A percentile compares a stretch with the other conserved stretches of the same genome.
Evolutionary conservation across 92 coral and sea anemone species (phyloP).

Genomic region (Porites rus): DNA sequence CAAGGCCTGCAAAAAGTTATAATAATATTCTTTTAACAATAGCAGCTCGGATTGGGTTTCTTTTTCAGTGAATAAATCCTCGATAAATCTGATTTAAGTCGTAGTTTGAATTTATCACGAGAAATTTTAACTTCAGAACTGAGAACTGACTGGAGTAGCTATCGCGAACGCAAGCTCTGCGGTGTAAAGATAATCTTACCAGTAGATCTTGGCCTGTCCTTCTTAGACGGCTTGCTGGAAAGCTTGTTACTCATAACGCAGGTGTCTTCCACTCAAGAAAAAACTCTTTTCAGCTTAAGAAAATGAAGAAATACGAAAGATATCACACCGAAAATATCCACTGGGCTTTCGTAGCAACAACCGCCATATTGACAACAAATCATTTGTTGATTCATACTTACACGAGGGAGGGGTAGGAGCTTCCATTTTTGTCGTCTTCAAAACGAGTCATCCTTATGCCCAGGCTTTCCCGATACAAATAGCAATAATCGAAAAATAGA

Average conservation of each 20-base stretch:
- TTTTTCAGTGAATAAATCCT: too few species aligned
- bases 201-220: slow-evolving; percentile 95
- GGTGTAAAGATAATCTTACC: slow-evolving; percentile 47
- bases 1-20: too few species aligned
- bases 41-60: too few species aligned
- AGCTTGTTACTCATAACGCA: slow-evolving; percentile 85
- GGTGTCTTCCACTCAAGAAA: not conserved
- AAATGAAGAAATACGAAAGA: not conserved
- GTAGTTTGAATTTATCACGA: not conserved
- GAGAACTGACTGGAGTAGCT: not conserved
- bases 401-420: not conserved
- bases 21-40: too few species aligned
- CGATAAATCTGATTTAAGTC: too few species aligned
- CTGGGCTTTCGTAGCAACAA: slow-evolving; percentile 78
- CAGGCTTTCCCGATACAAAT: not conserved
- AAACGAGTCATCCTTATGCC: slow-evolving; percentile 2
- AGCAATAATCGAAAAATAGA: too few species aligned
- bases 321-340: not conserved
- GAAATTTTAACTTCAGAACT: not conserved
- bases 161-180: not conserved
- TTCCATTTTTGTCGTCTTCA: not conserved
- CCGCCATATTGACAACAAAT: slow-evolving; percentile 95
- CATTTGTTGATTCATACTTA: not conserved
- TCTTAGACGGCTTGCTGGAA: slow-evolving; percentile 93
- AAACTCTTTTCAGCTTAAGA: not conserved